Conservation (phyloP, 2,888 invertebrate species). For the Amphipoea oculea region DNA sequence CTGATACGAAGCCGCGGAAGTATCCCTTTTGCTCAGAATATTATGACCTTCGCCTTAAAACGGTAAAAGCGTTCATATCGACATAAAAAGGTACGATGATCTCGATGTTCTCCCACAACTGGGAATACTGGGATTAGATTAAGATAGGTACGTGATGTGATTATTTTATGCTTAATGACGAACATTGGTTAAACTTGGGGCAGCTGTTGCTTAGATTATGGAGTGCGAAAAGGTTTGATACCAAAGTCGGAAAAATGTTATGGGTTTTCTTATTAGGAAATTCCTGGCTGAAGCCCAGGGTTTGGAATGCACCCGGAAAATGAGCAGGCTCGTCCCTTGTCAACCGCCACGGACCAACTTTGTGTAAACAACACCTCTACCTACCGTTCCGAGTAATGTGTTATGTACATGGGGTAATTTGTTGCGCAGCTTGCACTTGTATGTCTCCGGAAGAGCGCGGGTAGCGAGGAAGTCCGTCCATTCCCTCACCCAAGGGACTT, state of each 20-base stretch:
- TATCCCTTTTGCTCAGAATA: constrained; percentile 73
- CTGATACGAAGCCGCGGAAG: constrained; percentile 72
- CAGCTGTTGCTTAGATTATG: not conserved
- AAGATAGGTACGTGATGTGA: constrained; percentile 66
- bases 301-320: constrained; percentile 43
- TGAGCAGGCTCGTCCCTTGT: constrained; percentile 40
- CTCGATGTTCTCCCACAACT: constrained; percentile 53
- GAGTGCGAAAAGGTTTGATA: constrained; percentile 1
- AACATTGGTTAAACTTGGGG: constrained; percentile 18
- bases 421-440: constrained; percentile 46
- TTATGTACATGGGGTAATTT: constrained; percentile 40
- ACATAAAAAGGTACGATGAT: constrained; percentile 66
- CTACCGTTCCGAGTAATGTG: constrained; percentile 22
- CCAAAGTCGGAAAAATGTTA: constrained; percentile 5
- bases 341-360: constrained; percentile 29
- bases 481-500: constrained; percentile 68
- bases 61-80: constrained; percentile 65
- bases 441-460: constrained; percentile 28
- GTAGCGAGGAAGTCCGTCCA: constrained; percentile 60
- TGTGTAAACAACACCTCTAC: constrained; percentile 6
- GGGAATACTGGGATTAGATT: constrained; percentile 65
- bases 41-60: constrained; percentile 65
- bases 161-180: constrained; percentile 51
- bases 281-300: constrained; percentile 11
- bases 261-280: constrained; percentile 42